Percentiles rank a stretch among this genome's conserved stretches.
Evolutionary conservation across 2,797 vertebrate genomes (phyloP).

Genomic region (Alfaro cultratus): DNA sequence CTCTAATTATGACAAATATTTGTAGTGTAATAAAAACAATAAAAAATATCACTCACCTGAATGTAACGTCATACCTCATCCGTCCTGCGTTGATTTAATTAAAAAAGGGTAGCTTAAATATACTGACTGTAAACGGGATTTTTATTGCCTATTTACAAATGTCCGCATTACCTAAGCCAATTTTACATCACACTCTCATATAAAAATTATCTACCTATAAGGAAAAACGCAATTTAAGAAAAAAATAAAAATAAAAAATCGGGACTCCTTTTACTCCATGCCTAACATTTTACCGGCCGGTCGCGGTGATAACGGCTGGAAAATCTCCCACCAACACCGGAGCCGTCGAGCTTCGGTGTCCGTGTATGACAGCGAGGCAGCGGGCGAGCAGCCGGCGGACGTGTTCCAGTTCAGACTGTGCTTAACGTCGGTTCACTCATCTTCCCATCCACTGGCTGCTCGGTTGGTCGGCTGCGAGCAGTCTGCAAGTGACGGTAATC

Average conservation of each 20-base stretch:
- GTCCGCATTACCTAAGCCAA: conserved; percentile 18
- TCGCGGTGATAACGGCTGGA: conserved; percentile 48
- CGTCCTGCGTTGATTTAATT: conserved; percentile 35
- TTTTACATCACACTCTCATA: conserved; percentile 32
- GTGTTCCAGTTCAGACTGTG: conserved; percentile 59
- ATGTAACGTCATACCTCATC: conserved; percentile 47
- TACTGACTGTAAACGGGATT: conserved; percentile 29
- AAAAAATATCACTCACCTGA: conserved; percentile 64
- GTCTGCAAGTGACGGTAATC: conserved; percentile 47
- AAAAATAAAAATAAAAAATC: background rate
- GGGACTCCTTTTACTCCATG: background rate
- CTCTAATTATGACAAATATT: background rate
- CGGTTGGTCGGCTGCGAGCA: conserved; percentile 34
- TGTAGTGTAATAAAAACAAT: conserved; percentile 18
- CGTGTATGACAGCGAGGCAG: conserved; percentile 27
- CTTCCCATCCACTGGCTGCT: conserved; percentile 29
- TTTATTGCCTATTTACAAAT: conserved; percentile 50
- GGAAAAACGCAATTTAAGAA: conserved; percentile 42
- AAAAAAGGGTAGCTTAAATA: conserved; percentile 25
- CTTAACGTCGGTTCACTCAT: conserved; percentile 33
- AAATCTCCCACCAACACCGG: conserved; percentile 54
- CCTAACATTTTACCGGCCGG: conserved; percentile 10
- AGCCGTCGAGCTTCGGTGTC: conserved; percentile 66
- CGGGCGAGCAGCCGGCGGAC: conserved; percentile 36
- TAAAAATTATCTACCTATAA: conserved; percentile 34